These are phyloP conservation scores for Echiichthys vipera DNA, from an alignment of 2,797 vertebrate genomes.

Conservation along the genomic window DNA sequence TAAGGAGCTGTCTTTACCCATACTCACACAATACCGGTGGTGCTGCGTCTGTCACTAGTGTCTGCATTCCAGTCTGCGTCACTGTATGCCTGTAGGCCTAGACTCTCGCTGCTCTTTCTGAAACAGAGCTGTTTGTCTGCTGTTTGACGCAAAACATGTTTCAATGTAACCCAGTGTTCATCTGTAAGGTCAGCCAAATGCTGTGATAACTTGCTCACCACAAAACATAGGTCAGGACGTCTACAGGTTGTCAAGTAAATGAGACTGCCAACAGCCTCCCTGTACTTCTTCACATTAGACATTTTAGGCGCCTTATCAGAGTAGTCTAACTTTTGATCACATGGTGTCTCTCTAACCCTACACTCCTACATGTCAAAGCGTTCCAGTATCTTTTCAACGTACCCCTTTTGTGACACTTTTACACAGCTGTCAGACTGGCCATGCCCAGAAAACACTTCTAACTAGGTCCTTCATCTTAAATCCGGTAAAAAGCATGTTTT, in stretches of 20 bases:
- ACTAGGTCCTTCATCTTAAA: not conserved
- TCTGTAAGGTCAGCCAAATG: no score
- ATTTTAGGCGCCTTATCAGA: no score
- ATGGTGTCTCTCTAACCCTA: not conserved
- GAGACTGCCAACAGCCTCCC: no score
- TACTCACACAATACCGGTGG: no score
- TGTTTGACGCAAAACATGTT: not conserved
- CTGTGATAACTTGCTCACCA: no score
- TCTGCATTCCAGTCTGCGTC: not conserved
- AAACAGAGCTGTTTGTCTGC: not conserved
- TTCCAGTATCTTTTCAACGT: not conserved
- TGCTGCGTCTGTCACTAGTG: no score
- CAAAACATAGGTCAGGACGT: no score
- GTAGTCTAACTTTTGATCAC: not conserved
- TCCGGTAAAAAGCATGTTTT: not conserved
- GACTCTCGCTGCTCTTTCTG: not conserved
- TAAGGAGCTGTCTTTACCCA: no score
- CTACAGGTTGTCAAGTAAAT: no score
- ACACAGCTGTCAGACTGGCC: not conserved
- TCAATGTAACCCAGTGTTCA: not conserved
- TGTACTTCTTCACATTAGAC: no score
- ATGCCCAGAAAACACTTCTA: not conserved
- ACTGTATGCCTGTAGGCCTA: not conserved
- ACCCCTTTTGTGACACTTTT: not conserved
- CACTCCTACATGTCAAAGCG: not conserved